These are phyloP conservation scores for Gobio occitaniae DNA, from an alignment of 2,797 vertebrate species.

Conservation along the genomic window DNA sequence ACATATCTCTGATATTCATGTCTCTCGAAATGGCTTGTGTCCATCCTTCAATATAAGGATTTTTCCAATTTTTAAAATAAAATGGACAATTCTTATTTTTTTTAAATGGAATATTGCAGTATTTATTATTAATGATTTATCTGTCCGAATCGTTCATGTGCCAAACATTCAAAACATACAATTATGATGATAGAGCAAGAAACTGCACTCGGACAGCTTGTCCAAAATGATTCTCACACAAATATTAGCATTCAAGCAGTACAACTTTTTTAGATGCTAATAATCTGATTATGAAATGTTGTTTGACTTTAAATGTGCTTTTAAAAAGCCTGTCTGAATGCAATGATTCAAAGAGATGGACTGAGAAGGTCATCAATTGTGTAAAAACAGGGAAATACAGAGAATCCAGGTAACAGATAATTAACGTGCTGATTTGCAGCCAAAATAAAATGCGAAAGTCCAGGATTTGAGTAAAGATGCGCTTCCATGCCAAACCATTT, in stretches of 20 bases:
- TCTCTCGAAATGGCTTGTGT: background rate
- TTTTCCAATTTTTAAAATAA: background rate
- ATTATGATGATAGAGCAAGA: background rate
- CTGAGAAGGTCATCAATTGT: background rate
- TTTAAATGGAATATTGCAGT: background rate
- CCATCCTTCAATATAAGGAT: background rate
- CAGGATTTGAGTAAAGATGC: conserved; percentile 15
- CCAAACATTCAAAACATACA: background rate
- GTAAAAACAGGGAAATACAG: background rate
- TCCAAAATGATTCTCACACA: background rate
- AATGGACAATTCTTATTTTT: background rate
- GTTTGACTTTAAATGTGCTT: background rate
- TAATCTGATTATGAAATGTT: background rate
- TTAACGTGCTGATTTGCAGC: conserved; percentile 11
- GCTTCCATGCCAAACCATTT: conserved; percentile 22
- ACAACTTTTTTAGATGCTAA: background rate
- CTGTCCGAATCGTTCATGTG: background rate
- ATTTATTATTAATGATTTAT: background rate
- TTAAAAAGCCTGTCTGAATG: background rate
- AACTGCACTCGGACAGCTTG: background rate
- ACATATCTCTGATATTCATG: background rate
- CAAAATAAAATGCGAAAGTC: background rate
- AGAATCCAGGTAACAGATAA: conserved; percentile 9
- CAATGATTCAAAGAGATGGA: background rate
- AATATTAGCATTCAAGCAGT: background rate